Base-by-base conservation (phyloP, 2,888 invertebrate species). In the Nyleta sp. region DNA sequence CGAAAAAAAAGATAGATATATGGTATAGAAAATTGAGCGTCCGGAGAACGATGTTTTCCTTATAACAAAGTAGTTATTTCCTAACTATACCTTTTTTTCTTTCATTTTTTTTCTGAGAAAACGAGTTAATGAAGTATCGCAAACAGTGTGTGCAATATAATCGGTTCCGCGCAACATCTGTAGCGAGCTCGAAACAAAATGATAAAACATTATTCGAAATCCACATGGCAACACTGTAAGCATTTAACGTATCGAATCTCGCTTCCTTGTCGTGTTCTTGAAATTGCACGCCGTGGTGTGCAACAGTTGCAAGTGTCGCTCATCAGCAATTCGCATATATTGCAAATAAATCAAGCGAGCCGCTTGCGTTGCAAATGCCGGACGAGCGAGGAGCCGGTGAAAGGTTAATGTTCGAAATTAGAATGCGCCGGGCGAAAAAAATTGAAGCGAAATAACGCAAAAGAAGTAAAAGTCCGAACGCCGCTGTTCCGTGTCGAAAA, bases 241-340 rank as follows among this genome's bases (percentile, higher is more conserved):
- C 13, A 52, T 53, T 67, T 52, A 67, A 59, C 46, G 55, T 64
- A 60, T 42, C 42, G 46, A 67, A 71, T 71, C 60, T 64, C 20
- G 62, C 72, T 77, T 77, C 60, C 67, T 65, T 72, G 65, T 62
- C 22, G 62, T 60, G 77, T 72, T 72, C 72, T 72, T 72, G 77
- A 77, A 72, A 67, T 67, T 71, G 72, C 72, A 33, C 59, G 60
- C 53, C 20, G 50, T 11, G 28, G 64, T 72, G 57, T 33, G 42
- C 18, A 73, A 57, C 65, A 65, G 52, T 44, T 73, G 59, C 59
- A 73, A 73, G 65, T 65, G 48, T 59, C 44, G 18, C 11, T 59
- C 52, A 67, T 65, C 44, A 74, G 38, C 50, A 20, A 74, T 73
- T 73, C 59, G 55, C 60, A 50, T 50, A 55, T 33, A 73, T 55